phyloP scores from a whole-genome alignment of 2,113 vertebrate species.

The Hypocryptadius cinnamomeus region DNA sequence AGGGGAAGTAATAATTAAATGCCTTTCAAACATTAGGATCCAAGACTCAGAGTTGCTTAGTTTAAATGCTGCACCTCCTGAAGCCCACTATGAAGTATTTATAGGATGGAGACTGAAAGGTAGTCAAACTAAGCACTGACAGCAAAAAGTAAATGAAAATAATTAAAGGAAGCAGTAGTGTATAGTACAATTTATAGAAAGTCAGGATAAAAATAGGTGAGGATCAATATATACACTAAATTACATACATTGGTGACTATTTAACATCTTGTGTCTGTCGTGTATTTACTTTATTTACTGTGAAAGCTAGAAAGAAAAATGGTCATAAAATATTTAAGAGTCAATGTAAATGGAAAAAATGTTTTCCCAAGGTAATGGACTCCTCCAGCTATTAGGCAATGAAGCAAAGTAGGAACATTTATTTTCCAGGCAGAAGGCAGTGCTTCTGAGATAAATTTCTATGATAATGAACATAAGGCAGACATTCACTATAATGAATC shows the following conservation, averaged over 20 bases:
- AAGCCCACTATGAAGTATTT: background rate
- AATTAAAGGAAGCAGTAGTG: background rate
- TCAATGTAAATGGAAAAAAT: slow-evolving; percentile 8
- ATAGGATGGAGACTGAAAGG: background rate
- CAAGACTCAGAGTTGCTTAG: background rate
- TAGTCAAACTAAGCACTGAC: background rate
- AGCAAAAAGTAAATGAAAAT: background rate
- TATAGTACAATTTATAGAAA: background rate
- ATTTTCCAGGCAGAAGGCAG: slow-evolving; percentile 8
- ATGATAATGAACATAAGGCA: background rate
- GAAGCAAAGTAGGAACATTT: slow-evolving; percentile 24
- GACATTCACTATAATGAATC: background rate
- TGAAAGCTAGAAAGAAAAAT: slow-evolving; percentile 19
- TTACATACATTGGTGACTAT: background rate
- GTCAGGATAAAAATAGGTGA: background rate
- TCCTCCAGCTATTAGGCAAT: slow-evolving; percentile 33
- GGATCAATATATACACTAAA: background rate
- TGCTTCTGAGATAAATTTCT: slow-evolving; percentile 13
- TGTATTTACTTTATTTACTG: slow-evolving; percentile 8
- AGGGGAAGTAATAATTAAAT: background rate
- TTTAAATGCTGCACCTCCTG: background rate
- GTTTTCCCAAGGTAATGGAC: slow-evolving; percentile 20
- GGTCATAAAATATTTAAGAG: slow-evolving; percentile 44
- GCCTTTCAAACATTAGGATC: background rate
- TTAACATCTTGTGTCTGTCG: background rate